phyloP scores from a whole-genome alignment of 2,888 invertebrate genomes.

The Rotaria macrura region DNA sequence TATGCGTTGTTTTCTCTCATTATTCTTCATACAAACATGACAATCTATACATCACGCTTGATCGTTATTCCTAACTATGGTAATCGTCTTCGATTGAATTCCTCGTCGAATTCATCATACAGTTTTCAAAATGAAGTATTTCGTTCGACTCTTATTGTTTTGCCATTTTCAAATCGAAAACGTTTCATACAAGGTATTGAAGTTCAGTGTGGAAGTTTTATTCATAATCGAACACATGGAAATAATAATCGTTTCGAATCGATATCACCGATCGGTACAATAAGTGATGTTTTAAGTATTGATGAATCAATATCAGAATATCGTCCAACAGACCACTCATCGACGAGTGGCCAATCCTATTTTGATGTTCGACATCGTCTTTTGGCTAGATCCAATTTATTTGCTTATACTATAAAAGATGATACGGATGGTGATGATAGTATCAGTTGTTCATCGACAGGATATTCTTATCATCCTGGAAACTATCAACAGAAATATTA shows the following conservation, averaged over 20 bases:
- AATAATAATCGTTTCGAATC: background rate
- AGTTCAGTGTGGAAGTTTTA: background rate
- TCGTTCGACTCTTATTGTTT: background rate
- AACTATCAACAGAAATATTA: background rate
- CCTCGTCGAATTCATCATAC: background rate
- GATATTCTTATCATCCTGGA: background rate
- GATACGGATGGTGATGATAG: background rate
- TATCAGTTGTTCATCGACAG: background rate
- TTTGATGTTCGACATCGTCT: slow-evolving; percentile 4
- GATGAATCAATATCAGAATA: background rate
- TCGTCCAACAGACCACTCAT: background rate
- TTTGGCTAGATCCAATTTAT: background rate
- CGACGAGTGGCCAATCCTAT: background rate
- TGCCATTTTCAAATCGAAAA: background rate
- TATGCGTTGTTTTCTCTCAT: background rate
- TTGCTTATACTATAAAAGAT: background rate
- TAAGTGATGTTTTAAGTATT: background rate
- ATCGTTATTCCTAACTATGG: background rate
- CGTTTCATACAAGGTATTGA: background rate
- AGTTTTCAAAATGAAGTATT: background rate
- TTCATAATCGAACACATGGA: background rate
- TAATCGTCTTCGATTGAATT: background rate
- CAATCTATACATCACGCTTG: background rate
- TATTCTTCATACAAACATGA: background rate
- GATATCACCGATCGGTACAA: background rate